Conservation (phyloP, 2,888 invertebrate species). For the Lasioglossum zephyrum region DNA sequence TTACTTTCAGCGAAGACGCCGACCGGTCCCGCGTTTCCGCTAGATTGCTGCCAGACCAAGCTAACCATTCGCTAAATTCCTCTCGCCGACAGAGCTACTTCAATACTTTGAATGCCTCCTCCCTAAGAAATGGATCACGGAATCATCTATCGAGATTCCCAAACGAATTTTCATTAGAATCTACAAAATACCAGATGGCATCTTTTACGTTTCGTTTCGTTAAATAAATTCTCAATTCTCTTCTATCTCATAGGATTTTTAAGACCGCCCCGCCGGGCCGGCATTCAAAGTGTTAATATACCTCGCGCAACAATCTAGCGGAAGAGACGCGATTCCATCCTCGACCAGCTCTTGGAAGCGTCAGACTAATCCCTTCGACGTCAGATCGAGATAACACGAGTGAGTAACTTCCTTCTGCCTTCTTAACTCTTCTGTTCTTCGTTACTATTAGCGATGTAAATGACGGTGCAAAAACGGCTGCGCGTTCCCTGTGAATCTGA, state of each 20-base stretch:
- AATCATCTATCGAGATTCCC: not conserved
- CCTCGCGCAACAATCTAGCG: not conserved
- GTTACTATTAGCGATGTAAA: not conserved
- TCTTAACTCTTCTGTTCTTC: slow-evolving; percentile 6
- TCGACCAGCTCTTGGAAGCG: slow-evolving; percentile 8
- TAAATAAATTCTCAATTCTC: not conserved
- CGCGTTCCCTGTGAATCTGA: not conserved
- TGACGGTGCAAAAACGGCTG: not conserved
- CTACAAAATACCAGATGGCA: not conserved
- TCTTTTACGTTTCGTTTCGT: not conserved
- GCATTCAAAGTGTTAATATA: not conserved
- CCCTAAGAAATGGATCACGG: not conserved
- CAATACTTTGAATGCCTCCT: not conserved
- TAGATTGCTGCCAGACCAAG: slow-evolving; percentile 24
- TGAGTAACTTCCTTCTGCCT: slow-evolving; percentile 10
- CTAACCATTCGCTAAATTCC: not conserved
- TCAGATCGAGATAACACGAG: slow-evolving; percentile 19
- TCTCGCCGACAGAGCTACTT: not conserved
- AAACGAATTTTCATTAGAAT: not conserved
- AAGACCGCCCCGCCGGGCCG: not conserved
- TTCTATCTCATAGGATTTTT: not conserved
- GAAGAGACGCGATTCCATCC: not conserved
- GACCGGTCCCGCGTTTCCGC: slow-evolving; percentile 13
- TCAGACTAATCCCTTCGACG: not conserved
- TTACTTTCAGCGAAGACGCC: slow-evolving; percentile 18